A percentile compares a stretch with the other conserved stretches of the same genome.
Evolutionary conservation across 2,797 vertebrate genomes (phyloP).

Genomic region (Huso huso): DNA sequence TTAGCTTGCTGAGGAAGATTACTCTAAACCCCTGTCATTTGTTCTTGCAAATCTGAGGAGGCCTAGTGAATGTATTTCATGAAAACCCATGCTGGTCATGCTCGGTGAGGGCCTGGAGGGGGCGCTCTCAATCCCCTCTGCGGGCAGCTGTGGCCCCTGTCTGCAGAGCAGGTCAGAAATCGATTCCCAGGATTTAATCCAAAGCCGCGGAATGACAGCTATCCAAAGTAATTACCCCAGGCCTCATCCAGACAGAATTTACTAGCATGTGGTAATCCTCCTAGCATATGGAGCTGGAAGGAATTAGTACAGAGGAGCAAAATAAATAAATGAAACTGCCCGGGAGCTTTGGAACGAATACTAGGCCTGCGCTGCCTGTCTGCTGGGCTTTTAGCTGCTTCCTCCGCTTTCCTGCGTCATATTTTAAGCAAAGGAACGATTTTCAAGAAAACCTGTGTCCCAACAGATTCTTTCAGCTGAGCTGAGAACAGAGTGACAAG

Average conservation of each 20-base stretch:
- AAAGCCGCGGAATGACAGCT: constrained; percentile 43
- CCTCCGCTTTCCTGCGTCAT: neutral
- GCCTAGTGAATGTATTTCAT: no score
- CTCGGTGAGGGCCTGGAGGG: neutral
- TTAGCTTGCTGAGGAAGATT: no score
- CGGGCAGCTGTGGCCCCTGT: constrained; percentile 11
- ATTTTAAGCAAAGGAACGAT: neutral
- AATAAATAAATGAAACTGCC: constrained; percentile 56
- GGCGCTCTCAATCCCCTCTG: neutral
- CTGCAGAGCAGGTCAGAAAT: constrained; percentile 33
- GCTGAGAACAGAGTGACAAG: no score
- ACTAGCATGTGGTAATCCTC: constrained; percentile 54
- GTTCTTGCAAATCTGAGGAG: no score
- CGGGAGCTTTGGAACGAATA: constrained; percentile 35
- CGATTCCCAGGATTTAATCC: constrained; percentile 39
- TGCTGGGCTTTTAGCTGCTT: constrained; percentile 29
- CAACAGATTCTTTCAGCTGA: no score
- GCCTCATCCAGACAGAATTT: constrained; percentile 49
- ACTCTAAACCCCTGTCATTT: no score
- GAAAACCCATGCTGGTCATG: no score
- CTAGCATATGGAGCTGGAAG: constrained; percentile 59
- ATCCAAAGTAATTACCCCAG: constrained; percentile 61
- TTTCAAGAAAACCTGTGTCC: no score
- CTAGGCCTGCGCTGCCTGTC: constrained; percentile 37
- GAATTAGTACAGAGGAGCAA: constrained; percentile 60